Evolutionary conservation across 2,113 vertebrate species (phyloP), one percentile per base, ranked within the genome.

Genomic region (Shinisaurus crocodilurus): DNA sequence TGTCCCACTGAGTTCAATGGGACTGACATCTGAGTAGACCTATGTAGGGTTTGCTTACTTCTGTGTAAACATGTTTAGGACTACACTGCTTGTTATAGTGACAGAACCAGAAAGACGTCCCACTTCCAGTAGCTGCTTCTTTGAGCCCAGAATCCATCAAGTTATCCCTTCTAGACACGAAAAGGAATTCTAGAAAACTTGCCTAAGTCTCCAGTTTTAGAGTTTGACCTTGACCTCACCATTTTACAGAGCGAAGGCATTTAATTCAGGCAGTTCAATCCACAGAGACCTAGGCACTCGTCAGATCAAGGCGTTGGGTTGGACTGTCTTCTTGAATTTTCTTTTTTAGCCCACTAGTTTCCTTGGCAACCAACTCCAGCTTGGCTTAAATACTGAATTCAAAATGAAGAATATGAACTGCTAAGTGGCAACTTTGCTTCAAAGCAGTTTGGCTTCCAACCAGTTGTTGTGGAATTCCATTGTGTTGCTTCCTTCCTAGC

Each of bases 291-390:
- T 48, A 25, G 15, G 15, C 1, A 37, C 45, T 32, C 6, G 27
- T 67, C 34, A 23, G 12, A 76, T 75, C 13, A 75, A 75, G 7
- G 27, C 20, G 13, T 40, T 45, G 34, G 45, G 13, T 76, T 60
- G 48, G 54, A 29, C 60, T 37, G 20, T 15, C 77, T 20, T 67
- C 43, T 12, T 18, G 4, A 50, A 67, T 89, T 77, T n/a, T 85
- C 43, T 77, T 79, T 85, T 85, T 90, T 85, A 85, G 82, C 72
- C 34, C 37, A 32, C 25, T 85, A 45, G 89, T 90, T 90, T 85
- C 89, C 89, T 54, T 90, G 89, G 74, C 43, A 90, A 90, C 89
- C 82, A 25, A 32, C 27, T 69, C 27, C 63, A 69, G 60, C 74
- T 85, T 85, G 32, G 54, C 40, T 85, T 79, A 54, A 85, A 57